Base-by-base conservation (phyloP, 1,140 invertebrate genomes). In the Drosophila pachea region DNA sequence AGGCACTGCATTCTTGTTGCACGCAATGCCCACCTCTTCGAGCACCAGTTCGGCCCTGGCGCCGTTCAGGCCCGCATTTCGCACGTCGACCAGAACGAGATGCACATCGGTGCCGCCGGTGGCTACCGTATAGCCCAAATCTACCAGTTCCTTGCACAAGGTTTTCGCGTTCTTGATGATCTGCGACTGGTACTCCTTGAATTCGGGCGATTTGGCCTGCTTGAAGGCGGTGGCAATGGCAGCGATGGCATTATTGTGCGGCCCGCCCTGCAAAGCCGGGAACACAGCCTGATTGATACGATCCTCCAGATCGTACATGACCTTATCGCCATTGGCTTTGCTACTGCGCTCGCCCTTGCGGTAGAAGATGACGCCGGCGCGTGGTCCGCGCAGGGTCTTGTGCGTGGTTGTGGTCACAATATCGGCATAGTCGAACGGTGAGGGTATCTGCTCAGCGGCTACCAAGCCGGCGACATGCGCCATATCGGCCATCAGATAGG, bases 1-100 rank as follows among this genome's bases (percentile, higher is more conserved):
- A 6, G 96, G 96, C 59, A 97, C 95, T 0, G 98, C 99, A 89
- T 99, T 99, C 91, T 99, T 99, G 89, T 99, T 99, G 74, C 97
- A 97, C n/a, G 97, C 97, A 88, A 99, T 97, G 52, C 94, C 94
- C 68, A 98, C 93, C 47, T 95, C 92, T 89, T 99, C 98, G 0
- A 99, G 90, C 33, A 99, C 92, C 61, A 93, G 93, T 90, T 99
- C 97, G 4, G 94, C 97, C 74, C 94, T 93, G 4, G 96, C 93
- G 9, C 98, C 98, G 40, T 95, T 95, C 0, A 99, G 88, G 4
- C 94, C 93, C 2, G 90, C 91, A 7, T 93, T 91, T 60, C 95
- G 91, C 22, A 99, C 90, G 91, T 97, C 95, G 8, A 97, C 92
- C 6, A 97, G 89, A 0, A 95, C 82, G 69, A 97, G 90, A 89